A percentile compares a stretch with the other conserved stretches of the same genome.
phyloP scores from a whole-genome alignment of 2,888 invertebrate genomes.

The Agrypnus murinus region DNA sequence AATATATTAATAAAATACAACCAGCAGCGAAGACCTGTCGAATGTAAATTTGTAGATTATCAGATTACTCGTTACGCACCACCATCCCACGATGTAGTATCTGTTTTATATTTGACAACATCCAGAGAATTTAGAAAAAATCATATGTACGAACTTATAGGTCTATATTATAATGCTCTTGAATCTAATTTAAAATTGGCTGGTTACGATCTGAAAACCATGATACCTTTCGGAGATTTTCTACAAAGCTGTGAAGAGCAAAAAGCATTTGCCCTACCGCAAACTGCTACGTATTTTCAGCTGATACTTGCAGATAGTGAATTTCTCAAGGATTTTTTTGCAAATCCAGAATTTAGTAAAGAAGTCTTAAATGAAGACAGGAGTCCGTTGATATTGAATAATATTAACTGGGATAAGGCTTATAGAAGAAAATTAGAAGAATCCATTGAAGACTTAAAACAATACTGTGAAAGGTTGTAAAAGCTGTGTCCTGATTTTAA shows the following conservation, averaged over 20 bases:
- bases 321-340: constrained; percentile 57
- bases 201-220: constrained; percentile 55
- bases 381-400: constrained; percentile 58
- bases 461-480: constrained; percentile 43
- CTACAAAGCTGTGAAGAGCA: constrained; percentile 65
- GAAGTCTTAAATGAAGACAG: constrained; percentile 62
- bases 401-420: constrained; percentile 58
- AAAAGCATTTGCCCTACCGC: constrained; percentile 63
- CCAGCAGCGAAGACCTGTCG: constrained; percentile 52
- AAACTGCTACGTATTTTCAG: constrained; percentile 63
- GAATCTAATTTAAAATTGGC: constrained; percentile 61
- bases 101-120: constrained; percentile 63
- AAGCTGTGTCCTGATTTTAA: too few species aligned
- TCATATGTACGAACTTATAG: constrained; percentile 62
- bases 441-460: constrained; percentile 45
- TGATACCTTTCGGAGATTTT: constrained; percentile 63
- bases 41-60: constrained; percentile 68
- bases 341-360: constrained; percentile 57
- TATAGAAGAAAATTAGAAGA: constrained; percentile 47
- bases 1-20: not conserved
- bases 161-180: constrained; percentile 64
- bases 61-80: constrained; percentile 75
- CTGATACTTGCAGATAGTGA: constrained; percentile 60
- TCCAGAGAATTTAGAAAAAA: constrained; percentile 60
- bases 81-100: constrained; percentile 78